These are phyloP conservation scores for Nothocercus julius DNA, from an alignment of 2,113 vertebrate genomes.

Conservation along the genomic window DNA sequence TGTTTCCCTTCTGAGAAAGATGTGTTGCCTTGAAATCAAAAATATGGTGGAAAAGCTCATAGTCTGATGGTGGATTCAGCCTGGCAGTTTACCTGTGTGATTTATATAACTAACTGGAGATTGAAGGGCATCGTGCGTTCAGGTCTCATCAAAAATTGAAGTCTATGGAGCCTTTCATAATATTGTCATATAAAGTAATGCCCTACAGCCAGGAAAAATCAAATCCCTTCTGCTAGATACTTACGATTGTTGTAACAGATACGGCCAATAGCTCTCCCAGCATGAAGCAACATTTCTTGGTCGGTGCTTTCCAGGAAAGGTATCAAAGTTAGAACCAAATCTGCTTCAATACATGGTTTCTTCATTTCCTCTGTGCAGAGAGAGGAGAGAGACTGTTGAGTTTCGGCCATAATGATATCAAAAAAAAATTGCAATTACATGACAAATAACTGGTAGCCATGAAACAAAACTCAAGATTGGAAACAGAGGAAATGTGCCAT, in stretches of 20 bases:
- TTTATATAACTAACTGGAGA: background rate
- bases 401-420: background rate
- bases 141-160: background rate
- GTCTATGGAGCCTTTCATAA: background rate
- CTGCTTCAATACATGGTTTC: slow-evolving; percentile 83
- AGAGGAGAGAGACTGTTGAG: background rate
- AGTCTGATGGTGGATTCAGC: background rate
- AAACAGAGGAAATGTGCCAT: background rate
- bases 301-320: slow-evolving; percentile 82
- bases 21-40: background rate
- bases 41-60: background rate
- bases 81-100: background rate
- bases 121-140: background rate
- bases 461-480: background rate
- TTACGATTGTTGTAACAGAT: slow-evolving; percentile 90
- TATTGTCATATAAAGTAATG: background rate
- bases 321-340: slow-evolving; percentile 81
- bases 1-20: background rate
- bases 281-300: slow-evolving; percentile 85
- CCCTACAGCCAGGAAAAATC: background rate
- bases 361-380: slow-evolving; percentile 79
- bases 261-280: slow-evolving; percentile 87
- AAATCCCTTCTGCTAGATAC: background rate
- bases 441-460: background rate
- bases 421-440: background rate